Base-by-base conservation (phyloP, 2,888 invertebrate species). In the Dioctria rufipes region DNA sequence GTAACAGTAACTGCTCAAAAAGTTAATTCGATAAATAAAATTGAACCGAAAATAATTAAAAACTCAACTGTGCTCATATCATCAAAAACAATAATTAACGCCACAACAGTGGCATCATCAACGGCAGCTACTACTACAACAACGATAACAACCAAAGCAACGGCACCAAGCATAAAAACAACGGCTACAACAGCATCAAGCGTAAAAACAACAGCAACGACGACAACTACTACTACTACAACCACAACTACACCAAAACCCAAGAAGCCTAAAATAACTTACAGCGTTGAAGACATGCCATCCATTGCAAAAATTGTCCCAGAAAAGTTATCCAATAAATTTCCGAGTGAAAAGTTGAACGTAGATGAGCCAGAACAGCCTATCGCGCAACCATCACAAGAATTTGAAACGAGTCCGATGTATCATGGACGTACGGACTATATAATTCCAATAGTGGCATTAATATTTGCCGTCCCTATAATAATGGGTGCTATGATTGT, bases 371-470 rank as follows among this genome's bases (percentile, higher is more conserved):
- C 82, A 6, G 85, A 85, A 65, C 85, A 85, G n/a, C 85, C 86
- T 3, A 83, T 85, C 73, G 86, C 84, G 11, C 85, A 87, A 78
- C 86, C 86, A 9, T 86, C 87, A 3, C 86, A 85, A 60, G 88
- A 87, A 81, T 81, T 86, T n/a, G 79, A 83, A 73, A 39, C 73
- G 3, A 78, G 82, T 67, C 37, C 39, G 2, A 51, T 37, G 4
- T 82, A 83, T 66, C 88, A 88, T 75, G 90, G 90, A 82, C 91
- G 92, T 42, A 58, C 25, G 3, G 93, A 93, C 83, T 94, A 94
- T 89, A 91, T 95, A 81, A 92, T 95, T 87, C 95, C 95, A 65
- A 91, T 95, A 84, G 92, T 95, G 69, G 93, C 93, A 51, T 92
- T 94, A 49, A 92, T 95, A 86, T 90, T 95, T 83, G 93, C 94